Conservation (phyloP, 2,888 invertebrate genomes). For the Amaurobius ferox region DNA sequence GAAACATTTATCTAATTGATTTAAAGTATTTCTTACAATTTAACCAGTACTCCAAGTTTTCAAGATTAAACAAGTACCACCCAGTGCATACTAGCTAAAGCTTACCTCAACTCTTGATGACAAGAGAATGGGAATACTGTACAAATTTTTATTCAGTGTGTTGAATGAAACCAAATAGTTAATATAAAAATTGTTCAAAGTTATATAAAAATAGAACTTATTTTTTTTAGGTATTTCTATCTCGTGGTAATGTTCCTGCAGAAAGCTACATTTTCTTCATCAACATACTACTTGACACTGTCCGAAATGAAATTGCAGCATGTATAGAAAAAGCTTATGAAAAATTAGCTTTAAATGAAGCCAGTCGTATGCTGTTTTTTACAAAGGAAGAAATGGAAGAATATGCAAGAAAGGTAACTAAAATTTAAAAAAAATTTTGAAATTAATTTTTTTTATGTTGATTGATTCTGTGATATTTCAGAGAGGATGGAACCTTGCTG, state of each 20-base stretch:
- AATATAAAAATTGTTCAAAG: too few relatives aligned
- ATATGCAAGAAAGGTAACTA: constrained; percentile 86
- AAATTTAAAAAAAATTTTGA: not conserved
- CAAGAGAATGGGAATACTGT: too few relatives aligned
- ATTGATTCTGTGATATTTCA: constrained; percentile 77
- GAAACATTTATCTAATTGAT: too few relatives aligned
- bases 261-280: constrained; percentile 97
- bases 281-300: constrained; percentile 95
- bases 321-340: constrained; percentile 98
- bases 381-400: constrained; percentile 86
- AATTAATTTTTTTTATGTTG: not conserved
- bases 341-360: constrained; percentile 90
- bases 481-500: constrained; percentile 89
- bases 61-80: too few relatives aligned
- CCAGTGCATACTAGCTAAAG: too few relatives aligned
- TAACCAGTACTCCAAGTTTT: too few relatives aligned
- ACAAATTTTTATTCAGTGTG: too few relatives aligned
- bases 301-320: constrained; percentile 95
- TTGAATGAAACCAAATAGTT: too few relatives aligned
- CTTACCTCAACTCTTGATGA: too few relatives aligned
- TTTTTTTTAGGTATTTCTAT: constrained; percentile 86
- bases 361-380: constrained; percentile 92
- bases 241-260: constrained; percentile 96
- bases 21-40: too few relatives aligned
- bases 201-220: too few relatives aligned